A percentile compares a stretch with the other conserved stretches of the same genome.
Evolutionary conservation across 2,113 vertebrate species (phyloP).

Genomic region (Gila orcuttii): DNA sequence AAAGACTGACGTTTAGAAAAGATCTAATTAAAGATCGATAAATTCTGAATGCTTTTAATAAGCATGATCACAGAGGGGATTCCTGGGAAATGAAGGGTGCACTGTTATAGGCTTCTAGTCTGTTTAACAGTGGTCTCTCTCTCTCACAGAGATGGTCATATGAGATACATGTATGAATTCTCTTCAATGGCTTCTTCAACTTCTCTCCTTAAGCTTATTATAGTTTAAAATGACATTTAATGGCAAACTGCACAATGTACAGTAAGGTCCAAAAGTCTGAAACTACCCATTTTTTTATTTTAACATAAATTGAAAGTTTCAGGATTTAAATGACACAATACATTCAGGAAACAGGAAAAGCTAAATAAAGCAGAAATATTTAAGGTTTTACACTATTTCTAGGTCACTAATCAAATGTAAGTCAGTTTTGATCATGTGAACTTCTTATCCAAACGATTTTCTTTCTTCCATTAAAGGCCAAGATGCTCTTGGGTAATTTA

Average conservation of each 20-base stretch:
- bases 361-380: neutral
- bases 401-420: neutral
- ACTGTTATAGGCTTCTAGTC: conserved; percentile 27
- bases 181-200: conserved; percentile 54
- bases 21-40: conserved; percentile 58
- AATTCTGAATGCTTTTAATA: conserved; percentile 59
- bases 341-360: neutral
- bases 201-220: conserved; percentile 37
- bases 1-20: conserved; percentile 60
- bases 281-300: neutral
- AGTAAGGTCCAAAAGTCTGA: neutral
- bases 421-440: neutral
- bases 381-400: neutral
- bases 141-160: conserved; percentile 17
- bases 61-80: conserved; percentile 44
- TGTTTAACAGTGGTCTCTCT: neutral
- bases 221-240: neutral
- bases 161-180: conserved; percentile 23
- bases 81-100: conserved; percentile 29
- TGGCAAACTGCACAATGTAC: conserved; percentile 20
- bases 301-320: neutral
- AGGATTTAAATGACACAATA: neutral
- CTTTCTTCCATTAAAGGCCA: neutral
- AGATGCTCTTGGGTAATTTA: neutral
- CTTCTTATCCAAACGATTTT: neutral